Percentiles rank a stretch among this genome's conserved stretches.
phyloP scores from a whole-genome alignment of 2,797 vertebrate genomes.

The Cottoperca gobio region DNA sequence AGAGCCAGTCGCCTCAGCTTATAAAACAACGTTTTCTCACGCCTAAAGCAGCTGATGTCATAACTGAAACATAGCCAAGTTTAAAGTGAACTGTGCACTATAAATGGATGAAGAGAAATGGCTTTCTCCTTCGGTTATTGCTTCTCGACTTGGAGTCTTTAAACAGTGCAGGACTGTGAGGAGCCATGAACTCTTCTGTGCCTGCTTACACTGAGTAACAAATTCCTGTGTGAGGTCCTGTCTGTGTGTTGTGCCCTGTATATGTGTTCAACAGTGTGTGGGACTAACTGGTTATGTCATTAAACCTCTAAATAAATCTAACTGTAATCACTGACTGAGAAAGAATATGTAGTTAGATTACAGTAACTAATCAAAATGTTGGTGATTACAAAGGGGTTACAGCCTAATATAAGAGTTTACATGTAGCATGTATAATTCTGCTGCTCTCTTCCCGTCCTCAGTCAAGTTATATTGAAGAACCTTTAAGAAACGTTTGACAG shows the following conservation, averaged over 20 bases:
- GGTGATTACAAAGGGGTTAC: too few species aligned
- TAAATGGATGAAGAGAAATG: constrained; percentile 76
- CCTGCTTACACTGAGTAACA: constrained; percentile 42
- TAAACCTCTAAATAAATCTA: too few species aligned
- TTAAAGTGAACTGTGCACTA: constrained; percentile 70
- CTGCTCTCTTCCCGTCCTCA: too few species aligned
- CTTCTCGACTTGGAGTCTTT: constrained; percentile 59
- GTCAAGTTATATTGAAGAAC: too few species aligned
- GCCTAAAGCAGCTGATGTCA: constrained; percentile 82
- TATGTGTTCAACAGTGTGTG: constrained; percentile 11
- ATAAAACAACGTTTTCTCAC: constrained; percentile 82
- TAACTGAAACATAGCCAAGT: constrained; percentile 74
- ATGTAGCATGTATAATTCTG: too few species aligned
- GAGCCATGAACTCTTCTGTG: constrained; percentile 45
- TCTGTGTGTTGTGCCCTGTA: constrained; percentile 33
- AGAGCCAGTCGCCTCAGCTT: constrained; percentile 62
- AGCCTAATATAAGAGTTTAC: too few species aligned
- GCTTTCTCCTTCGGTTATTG: constrained; percentile 64
- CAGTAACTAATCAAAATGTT: too few species aligned
- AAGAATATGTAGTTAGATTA: too few species aligned
- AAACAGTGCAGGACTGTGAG: constrained; percentile 56
- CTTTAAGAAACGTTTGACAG: too few species aligned
- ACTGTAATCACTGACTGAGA: too few species aligned
- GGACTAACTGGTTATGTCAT: too few species aligned
- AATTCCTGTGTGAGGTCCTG: constrained; percentile 65